Evolutionary conservation across 2,888 invertebrate genomes (phyloP).

Genomic region (Sphaeridia pumilis): DNA sequence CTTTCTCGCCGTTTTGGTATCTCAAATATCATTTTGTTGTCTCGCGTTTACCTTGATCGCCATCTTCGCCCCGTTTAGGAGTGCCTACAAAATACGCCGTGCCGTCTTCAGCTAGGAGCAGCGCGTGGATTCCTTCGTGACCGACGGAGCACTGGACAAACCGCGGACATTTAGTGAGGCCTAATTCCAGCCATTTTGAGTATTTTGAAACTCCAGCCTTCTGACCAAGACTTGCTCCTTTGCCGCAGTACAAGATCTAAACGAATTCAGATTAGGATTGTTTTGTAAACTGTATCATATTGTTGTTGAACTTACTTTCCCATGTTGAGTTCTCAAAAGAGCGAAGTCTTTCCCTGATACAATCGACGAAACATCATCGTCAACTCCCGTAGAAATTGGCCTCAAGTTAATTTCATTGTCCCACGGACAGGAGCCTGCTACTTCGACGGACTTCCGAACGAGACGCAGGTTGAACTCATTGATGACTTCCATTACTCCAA

Average conservation of each 20-base stretch:
- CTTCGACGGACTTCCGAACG: slow-evolving; percentile 65
- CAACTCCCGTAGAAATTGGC: slow-evolving; percentile 47
- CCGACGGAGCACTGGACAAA: slow-evolving; percentile 72
- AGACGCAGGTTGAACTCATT: slow-evolving; percentile 62
- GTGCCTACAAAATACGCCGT: slow-evolving; percentile 76
- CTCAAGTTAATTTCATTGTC: slow-evolving; percentile 51
- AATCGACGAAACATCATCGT: slow-evolving; percentile 67
- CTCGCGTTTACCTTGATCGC: slow-evolving; percentile 60
- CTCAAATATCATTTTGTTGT: no score
- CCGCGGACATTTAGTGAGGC: slow-evolving; percentile 59
- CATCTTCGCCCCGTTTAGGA: slow-evolving; percentile 85
- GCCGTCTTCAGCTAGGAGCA: slow-evolving; percentile 85
- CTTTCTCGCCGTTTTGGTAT: no score
- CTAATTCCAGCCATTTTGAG: slow-evolving; percentile 44
- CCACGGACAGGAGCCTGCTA: slow-evolving; percentile 58
- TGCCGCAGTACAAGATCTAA: slow-evolving; percentile 73
- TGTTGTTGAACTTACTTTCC: slow-evolving; percentile 51
- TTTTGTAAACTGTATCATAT: neutral
- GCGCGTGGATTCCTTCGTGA: slow-evolving; percentile 84
- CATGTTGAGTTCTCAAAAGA: slow-evolving; percentile 66
- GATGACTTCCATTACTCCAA: slow-evolving; percentile 39
- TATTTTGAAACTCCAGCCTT: slow-evolving; percentile 43
- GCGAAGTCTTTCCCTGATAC: slow-evolving; percentile 84
- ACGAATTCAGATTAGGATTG: slow-evolving; percentile 7
- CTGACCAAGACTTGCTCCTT: slow-evolving; percentile 71